Evolutionary conservation across 2,888 invertebrate species (phyloP).

Genomic region (Diarsia dahlii): DNA sequence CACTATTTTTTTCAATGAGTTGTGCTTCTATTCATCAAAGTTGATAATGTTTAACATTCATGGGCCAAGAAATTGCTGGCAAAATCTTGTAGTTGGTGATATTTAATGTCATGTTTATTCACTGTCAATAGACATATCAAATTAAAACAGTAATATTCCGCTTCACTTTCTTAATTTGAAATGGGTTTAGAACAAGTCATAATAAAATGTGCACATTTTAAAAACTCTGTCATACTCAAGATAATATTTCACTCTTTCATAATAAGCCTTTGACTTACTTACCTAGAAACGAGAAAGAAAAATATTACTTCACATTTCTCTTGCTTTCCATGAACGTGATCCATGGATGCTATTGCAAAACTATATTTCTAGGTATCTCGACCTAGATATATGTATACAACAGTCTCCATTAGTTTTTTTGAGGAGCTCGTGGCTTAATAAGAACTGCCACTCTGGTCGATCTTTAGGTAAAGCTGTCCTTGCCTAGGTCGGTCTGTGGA

Average conservation of each 20-base stretch:
- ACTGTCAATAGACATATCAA: slow-evolving; percentile 3
- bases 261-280: background rate
- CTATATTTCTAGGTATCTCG: background rate
- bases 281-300: slow-evolving; percentile 8
- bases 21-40: slow-evolving; percentile 30
- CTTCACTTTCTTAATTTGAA: background rate
- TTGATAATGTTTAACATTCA: slow-evolving; percentile 8
- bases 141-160: background rate
- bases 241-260: background rate
- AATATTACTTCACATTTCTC: slow-evolving; percentile 1
- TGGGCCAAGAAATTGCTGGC: background rate
- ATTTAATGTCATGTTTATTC: background rate
- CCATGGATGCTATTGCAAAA: background rate
- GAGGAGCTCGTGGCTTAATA: too few species aligned
- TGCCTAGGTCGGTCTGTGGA: too few species aligned
- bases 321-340: slow-evolving; percentile 13
- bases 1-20: slow-evolving; percentile 31
- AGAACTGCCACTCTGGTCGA: too few species aligned
- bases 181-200: background rate
- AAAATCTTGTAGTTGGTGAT: background rate
- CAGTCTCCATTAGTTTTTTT: background rate
- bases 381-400: background rate
- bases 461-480: too few species aligned
- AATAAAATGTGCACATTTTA: background rate
- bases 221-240: background rate